phyloP scores from a whole-genome alignment of 2,888 invertebrate genomes.

The Frankliniella fusca region DNA sequence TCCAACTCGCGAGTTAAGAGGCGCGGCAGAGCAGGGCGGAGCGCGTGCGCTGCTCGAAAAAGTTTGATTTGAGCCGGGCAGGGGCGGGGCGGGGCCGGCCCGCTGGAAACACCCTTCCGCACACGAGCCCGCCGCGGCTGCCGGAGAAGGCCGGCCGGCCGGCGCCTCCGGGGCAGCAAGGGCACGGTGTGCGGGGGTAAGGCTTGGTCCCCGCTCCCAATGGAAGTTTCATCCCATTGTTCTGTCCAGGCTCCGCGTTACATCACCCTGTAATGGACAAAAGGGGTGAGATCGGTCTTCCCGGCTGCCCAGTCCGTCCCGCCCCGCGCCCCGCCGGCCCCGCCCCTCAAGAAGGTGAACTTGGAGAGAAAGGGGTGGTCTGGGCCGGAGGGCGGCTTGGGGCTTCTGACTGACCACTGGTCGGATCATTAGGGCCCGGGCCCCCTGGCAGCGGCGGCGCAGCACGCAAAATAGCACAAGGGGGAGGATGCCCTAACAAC shows the following conservation, averaged over 20 bases:
- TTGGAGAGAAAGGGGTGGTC: conserved; percentile 15
- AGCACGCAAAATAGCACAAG: conserved; percentile 10
- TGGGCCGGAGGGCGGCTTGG: not conserved
- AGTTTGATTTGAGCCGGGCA: no score
- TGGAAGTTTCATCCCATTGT: conserved; percentile 26
- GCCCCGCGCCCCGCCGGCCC: not conserved
- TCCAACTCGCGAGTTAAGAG: no score
- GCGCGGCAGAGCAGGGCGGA: no score
- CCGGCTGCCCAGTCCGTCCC: not conserved
- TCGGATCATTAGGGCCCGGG: conserved; percentile 12
- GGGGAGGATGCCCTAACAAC: conserved; percentile 8
- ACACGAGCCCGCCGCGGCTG: no score
- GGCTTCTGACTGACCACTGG: conserved; percentile 25
- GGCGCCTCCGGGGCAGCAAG: not conserved
- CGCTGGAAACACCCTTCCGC: no score
- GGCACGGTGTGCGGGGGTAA: not conserved
- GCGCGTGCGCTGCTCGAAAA: no score
- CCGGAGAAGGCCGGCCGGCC: no score
- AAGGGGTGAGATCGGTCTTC: conserved; percentile 18
- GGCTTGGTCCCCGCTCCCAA: not conserved
- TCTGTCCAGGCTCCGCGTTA: conserved; percentile 3
- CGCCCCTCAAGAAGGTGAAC: conserved; percentile 21
- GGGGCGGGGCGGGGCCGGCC: no score
- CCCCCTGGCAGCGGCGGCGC: not conserved
- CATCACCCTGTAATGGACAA: conserved; percentile 26